These are phyloP conservation scores for Baryphthengus martii DNA, from an alignment of 2,113 vertebrate genomes.

Conservation along the genomic window DNA sequence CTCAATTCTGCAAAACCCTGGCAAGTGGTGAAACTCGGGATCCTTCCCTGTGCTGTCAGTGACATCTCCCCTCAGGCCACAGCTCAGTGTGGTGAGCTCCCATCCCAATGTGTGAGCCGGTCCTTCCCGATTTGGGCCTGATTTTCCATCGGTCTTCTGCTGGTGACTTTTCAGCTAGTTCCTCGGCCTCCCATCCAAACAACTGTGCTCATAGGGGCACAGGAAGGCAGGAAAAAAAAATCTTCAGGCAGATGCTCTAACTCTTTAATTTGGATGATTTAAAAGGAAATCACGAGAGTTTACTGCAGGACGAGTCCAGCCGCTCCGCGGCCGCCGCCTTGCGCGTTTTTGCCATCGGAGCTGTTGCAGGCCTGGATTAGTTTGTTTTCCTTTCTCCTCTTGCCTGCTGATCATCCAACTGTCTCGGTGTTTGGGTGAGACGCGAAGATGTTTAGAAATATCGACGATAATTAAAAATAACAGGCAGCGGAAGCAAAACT, in stretches of 20 bases:
- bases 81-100: not conserved
- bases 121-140: not conserved
- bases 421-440: slow-evolving; percentile 19
- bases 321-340: not conserved
- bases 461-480: not conserved
- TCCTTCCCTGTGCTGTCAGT: not conserved
- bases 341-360: not conserved
- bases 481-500: not conserved
- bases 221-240: not conserved
- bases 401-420: slow-evolving; percentile 27
- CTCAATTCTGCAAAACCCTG: too few species aligned
- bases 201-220: not conserved
- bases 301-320: not conserved
- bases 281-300: not conserved
- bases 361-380: not conserved
- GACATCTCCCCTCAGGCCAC: rapidly evolving
- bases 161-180: not conserved
- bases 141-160: not conserved
- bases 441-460: not conserved
- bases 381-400: slow-evolving; percentile 13
- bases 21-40: rapidly evolving
- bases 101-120: rapidly evolving
- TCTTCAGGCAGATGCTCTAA: slow-evolving; percentile 14
- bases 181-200: not conserved
- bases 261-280: slow-evolving; percentile 28